Evolutionary conservation across 2,797 vertebrate genomes (phyloP).

Genomic region (Microhierax caerulescens): DNA sequence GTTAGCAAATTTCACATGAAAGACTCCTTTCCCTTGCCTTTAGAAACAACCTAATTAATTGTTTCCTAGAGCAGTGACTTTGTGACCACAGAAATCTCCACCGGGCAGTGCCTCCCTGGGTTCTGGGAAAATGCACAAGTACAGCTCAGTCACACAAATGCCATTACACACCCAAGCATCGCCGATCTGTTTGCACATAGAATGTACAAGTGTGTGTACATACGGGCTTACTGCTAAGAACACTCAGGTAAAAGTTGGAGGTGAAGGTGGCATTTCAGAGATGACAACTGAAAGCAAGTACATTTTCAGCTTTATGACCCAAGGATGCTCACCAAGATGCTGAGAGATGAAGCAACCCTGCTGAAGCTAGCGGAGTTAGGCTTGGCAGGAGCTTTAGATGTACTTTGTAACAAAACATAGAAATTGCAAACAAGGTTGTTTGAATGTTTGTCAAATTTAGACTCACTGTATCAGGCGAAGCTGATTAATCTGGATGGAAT

Average conservation of each 20-base stretch:
- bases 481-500: not conserved
- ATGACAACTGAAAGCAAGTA: not conserved
- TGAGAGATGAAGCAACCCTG: not conserved
- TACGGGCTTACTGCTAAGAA: not conserved
- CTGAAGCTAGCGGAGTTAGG: not conserved
- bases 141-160: not conserved
- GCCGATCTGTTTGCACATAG: accelerated
- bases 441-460: not conserved
- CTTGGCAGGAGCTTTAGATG: not conserved
- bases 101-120: not conserved
- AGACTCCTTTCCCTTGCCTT: not conserved
- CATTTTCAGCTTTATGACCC: not conserved
- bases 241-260: not conserved
- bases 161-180: accelerated
- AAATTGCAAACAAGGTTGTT: not conserved
- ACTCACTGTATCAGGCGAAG: not conserved
- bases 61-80: not conserved
- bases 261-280: not conserved
- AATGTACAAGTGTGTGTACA: not conserved
- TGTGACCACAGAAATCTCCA: not conserved
- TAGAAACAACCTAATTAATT: not conserved
- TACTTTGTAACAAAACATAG: not conserved
- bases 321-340: not conserved
- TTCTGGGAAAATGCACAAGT: not conserved
- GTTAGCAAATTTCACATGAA: not conserved